Evolutionary conservation across 2,888 invertebrate species (phyloP).

Genomic region (Clistopyga incitator): DNA sequence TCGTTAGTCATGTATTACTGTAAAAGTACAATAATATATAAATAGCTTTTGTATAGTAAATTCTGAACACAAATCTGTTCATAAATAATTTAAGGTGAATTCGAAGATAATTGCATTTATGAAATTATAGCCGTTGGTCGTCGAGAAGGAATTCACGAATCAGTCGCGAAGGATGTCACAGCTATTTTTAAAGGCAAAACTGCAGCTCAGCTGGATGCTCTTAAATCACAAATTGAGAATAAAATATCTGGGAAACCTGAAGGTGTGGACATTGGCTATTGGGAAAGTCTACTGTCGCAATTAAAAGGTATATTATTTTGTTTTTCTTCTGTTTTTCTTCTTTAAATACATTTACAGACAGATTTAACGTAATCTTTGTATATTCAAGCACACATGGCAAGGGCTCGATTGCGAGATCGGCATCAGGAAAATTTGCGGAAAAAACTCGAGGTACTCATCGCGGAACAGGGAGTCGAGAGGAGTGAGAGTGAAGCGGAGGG

Average conservation of each 20-base stretch:
- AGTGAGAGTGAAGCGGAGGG: slow-evolving; percentile 78
- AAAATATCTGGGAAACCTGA: slow-evolving; percentile 94
- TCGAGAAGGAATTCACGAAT: slow-evolving; percentile 94
- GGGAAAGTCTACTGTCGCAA: slow-evolving; percentile 98
- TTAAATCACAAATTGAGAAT: slow-evolving; percentile 93
- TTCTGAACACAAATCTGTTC: background rate
- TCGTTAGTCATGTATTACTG: background rate
- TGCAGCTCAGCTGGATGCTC: slow-evolving; percentile 92
- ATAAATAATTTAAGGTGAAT: background rate
- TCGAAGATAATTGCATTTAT: slow-evolving; percentile 60
- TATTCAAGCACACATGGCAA: slow-evolving; percentile 93
- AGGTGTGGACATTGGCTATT: slow-evolving; percentile 98
- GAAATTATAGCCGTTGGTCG: slow-evolving; percentile 85
- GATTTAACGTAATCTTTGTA: background rate
- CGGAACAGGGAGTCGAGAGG: slow-evolving; percentile 90
- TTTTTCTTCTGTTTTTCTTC: background rate
- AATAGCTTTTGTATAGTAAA: background rate
- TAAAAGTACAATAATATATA: background rate
- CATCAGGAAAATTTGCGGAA: slow-evolving; percentile 95
- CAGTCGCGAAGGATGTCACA: slow-evolving; percentile 95
- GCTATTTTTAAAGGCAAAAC: slow-evolving; percentile 97
- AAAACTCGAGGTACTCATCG: slow-evolving; percentile 95
- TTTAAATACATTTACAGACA: background rate
- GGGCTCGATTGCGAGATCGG: slow-evolving; percentile 95
- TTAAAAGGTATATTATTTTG: slow-evolving; percentile 91